Base-by-base conservation (phyloP, 2,797 vertebrate genomes). In the Valencia hispanica region DNA sequence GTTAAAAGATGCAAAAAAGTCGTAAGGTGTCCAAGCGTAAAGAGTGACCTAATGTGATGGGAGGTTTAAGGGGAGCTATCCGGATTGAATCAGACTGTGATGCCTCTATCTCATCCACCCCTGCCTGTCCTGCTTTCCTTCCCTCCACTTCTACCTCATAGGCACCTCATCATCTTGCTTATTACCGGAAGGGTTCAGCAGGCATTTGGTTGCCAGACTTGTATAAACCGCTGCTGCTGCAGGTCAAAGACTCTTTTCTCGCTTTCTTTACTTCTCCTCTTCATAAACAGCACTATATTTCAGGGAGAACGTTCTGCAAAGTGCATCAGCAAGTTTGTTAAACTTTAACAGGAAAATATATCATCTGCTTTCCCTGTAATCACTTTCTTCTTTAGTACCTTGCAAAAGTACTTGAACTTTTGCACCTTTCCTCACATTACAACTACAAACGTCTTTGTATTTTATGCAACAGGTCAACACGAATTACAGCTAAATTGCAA, bases 91-190 rank as follows among this genome's bases (percentile, higher is more conserved):
- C 68, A 10, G 71, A 76, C 81, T 86, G 82, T 90, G 84, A 89
- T 83, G 88, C 81, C 11, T 78, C 73, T 63, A 47, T 85, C 77
- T 86, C 78, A 82, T 86, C 79, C 87, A 32, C 66, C 77, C 79
- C 70, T 83, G 78, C 81, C 79, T 82, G 68, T 78, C 75, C 73
- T 82, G 76, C 75, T 82, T 78, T 82, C 78, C 72, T 63, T 76
- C 79, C 72, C 72, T 79, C 74, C 65, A 68, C 80, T 80, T 89
- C 86, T 91, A 80, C 86, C 86, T 92, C 93, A 86, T 90, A 80
- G 74, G 70, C 87, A 93, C 92, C 91, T 94, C 91, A 92, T 94
- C 88, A 91, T 85, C 82, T 47, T 55, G 71, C 75, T 87, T 73
- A 84, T 87, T 84, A 82, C 5, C 74, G 73, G 14, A 15, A 87